Conservation (phyloP, 2,888 invertebrate species). For the Nycteola revayana region DNA sequence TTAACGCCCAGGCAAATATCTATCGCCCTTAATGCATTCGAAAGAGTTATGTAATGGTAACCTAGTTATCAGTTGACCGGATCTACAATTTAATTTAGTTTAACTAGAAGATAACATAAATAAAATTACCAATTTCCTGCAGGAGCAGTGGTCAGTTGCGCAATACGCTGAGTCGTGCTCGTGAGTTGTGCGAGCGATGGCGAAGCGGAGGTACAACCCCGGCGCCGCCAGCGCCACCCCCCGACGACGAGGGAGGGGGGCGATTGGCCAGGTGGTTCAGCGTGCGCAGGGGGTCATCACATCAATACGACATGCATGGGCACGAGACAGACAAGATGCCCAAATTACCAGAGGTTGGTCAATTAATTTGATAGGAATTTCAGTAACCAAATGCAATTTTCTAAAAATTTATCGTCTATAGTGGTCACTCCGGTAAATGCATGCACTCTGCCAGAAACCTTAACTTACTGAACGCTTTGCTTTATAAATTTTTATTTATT, state of each 20-base stretch:
- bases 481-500: no score
- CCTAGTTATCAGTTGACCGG: not conserved
- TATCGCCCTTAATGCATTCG: no score
- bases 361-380: no score
- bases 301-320: slow-evolving; percentile 88
- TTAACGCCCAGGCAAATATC: no score
- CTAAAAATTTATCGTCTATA: no score
- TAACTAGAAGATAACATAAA: not conserved
- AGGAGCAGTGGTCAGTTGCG: slow-evolving; percentile 90
- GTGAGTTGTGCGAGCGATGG: slow-evolving; percentile 92
- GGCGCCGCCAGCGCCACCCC: slow-evolving; percentile 68
- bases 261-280: slow-evolving; percentile 94
- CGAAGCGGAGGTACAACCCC: slow-evolving; percentile 71
- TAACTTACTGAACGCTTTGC: no score
- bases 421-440: no score
- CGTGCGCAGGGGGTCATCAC: slow-evolving; percentile 90
- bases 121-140: slow-evolving; percentile 17
- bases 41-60: slow-evolving; percentile 8
- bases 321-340: slow-evolving; percentile 86
- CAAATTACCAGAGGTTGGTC: slow-evolving; percentile 89
- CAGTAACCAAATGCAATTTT: no score
- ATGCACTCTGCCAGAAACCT: no score
- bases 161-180: slow-evolving; percentile 90
- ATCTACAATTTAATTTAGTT: not conserved
- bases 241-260: slow-evolving; percentile 85